These are phyloP conservation scores for Chiridota heheva DNA, from an alignment of 35 echinoderm and acorn worm species.

Conservation along the genomic window DNA sequence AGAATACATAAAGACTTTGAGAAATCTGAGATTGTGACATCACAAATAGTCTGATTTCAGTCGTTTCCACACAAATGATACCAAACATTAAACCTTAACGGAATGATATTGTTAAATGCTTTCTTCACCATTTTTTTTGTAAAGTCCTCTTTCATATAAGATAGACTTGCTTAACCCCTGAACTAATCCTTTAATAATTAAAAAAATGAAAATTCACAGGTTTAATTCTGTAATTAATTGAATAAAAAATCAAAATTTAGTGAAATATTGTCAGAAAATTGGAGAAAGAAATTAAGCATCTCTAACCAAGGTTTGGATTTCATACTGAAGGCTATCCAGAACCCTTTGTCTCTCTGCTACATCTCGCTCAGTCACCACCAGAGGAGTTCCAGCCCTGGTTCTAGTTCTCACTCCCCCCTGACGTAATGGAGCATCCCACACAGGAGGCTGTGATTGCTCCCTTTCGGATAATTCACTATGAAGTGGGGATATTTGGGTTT, in stretches of 20 bases:
- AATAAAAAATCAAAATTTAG: not conserved
- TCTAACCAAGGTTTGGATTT: conserved; percentile 94
- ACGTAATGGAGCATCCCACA: not conserved
- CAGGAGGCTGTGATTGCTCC: no score
- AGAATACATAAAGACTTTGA: no score
- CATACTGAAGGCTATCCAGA: conserved; percentile 91
- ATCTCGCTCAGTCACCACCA: conserved; percentile 57
- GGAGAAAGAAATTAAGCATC: not conserved
- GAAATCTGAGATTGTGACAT: no score
- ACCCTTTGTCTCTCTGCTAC: conserved; percentile 69
- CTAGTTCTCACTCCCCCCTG: not conserved
- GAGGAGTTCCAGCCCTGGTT: conserved; percentile 35
- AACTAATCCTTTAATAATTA: not conserved
- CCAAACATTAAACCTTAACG: no score
- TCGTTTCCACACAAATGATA: no score
- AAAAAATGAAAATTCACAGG: not conserved
- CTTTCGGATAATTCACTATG: no score
- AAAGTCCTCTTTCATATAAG: not conserved
- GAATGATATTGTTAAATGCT: no score
- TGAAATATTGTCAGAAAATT: not conserved
- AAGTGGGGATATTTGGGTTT: no score
- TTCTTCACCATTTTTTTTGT: not conserved
- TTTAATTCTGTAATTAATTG: not conserved
- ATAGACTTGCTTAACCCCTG: not conserved
- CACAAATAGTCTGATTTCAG: no score